A percentile compares a stretch with the other conserved stretches of the same genome.
phyloP scores from a whole-genome alignment of 1,140 invertebrate species.

The Lanistes nyassanus region DNA sequence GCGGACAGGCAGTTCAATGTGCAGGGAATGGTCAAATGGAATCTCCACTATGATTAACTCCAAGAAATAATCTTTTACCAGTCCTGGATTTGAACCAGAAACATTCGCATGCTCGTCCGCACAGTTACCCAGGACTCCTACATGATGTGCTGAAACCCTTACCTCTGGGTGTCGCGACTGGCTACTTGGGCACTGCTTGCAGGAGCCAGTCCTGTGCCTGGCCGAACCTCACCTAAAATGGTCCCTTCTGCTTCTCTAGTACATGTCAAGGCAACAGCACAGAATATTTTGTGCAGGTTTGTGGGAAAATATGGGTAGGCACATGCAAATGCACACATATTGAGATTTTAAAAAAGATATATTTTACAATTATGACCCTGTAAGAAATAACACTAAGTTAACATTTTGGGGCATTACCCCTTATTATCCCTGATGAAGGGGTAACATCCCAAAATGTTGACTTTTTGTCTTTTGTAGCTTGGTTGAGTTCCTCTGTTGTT shows the following conservation, averaged over 20 bases:
- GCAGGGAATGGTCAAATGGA: too few species aligned
- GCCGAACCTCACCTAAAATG: slow-evolving; percentile 41
- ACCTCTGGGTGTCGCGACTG: slow-evolving; percentile 46
- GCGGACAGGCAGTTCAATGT: too few species aligned
- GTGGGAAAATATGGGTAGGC: background rate
- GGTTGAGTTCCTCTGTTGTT: too few species aligned
- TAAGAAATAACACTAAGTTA: background rate
- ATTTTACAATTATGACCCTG: background rate
- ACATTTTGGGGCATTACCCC: background rate
- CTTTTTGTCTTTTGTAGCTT: too few species aligned
- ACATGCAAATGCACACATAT: background rate
- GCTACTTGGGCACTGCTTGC: slow-evolving; percentile 36
- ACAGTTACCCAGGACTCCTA: too few species aligned
- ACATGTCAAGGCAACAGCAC: slow-evolving; percentile 30
- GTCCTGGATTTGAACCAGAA: too few species aligned
- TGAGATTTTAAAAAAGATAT: background rate
- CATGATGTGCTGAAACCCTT: too few species aligned
- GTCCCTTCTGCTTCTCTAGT: slow-evolving; percentile 48
- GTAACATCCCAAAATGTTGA: too few species aligned
- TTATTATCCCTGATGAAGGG: background rate
- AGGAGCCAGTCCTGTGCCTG: slow-evolving; percentile 41
- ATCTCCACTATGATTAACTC: too few species aligned
- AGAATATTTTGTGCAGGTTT: background rate
- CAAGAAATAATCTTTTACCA: too few species aligned
- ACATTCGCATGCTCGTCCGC: too few species aligned